Conservation (phyloP, 2,888 invertebrate species). For the Lapara coniferarum region DNA sequence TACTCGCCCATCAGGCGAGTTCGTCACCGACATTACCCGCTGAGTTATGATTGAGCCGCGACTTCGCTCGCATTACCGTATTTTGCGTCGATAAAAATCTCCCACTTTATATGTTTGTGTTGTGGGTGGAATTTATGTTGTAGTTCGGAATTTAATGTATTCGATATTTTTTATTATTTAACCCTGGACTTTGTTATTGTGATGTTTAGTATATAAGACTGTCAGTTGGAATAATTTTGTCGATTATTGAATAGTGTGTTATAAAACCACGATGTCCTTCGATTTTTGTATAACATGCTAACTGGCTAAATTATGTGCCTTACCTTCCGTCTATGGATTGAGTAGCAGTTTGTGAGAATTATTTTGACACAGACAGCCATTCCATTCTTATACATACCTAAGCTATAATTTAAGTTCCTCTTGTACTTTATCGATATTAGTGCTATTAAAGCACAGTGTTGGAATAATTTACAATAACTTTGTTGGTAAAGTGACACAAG, state of each 20-base stretch:
- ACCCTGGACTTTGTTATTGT: background rate
- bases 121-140: slow-evolving; percentile 11
- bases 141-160: background rate
- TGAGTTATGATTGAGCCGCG: slow-evolving; percentile 76
- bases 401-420: background rate
- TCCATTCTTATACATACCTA: background rate
- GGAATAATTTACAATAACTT: too few species aligned
- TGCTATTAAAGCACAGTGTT: background rate
- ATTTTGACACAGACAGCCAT: too few species aligned
- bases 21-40: slow-evolving; percentile 61
- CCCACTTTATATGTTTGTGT: slow-evolving; percentile 10
- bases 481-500: too few species aligned
- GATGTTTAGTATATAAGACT: background rate
- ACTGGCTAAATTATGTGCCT: too few species aligned
- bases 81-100: slow-evolving; percentile 47
- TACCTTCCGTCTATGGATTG: background rate
- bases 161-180: background rate
- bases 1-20: slow-evolving; percentile 59
- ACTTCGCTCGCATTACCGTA: slow-evolving; percentile 66
- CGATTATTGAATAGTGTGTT: too few species aligned
- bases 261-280: too few species aligned
- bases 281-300: too few species aligned
- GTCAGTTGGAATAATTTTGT: background rate
- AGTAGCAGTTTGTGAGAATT: too few species aligned
- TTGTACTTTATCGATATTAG: background rate